phyloP scores from a whole-genome alignment of 1,140 invertebrate genomes.

The Papilio dardanus region DNA sequence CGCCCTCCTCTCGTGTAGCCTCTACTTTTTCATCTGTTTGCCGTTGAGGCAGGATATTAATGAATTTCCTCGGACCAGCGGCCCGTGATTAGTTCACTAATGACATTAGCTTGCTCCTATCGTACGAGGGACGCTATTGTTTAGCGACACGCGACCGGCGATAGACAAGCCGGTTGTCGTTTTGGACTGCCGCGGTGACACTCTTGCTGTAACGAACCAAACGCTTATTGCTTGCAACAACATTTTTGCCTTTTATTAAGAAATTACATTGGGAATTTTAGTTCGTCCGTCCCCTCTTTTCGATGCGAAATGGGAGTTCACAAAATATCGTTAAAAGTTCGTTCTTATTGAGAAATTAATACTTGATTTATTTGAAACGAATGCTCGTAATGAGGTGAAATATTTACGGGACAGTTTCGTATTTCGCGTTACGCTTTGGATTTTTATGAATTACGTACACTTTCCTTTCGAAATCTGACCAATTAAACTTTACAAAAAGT shows the following conservation, averaged over 20 bases:
- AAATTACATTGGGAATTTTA: not conserved
- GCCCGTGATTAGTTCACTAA: conserved; percentile 73
- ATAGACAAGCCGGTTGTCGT: conserved; percentile 29
- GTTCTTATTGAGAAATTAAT: not conserved
- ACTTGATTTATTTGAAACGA: conserved; percentile 24
- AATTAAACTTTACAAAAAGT: conserved; percentile 58
- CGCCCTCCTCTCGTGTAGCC: conserved; percentile 39
- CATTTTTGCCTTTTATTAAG: not conserved
- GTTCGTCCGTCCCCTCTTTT: not conserved
- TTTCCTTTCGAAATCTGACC: conserved; percentile 59
- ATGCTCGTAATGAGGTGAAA: conserved; percentile 11
- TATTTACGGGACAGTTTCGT: conserved; percentile 39
- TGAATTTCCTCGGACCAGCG: conserved; percentile 73
- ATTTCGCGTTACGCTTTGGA: conserved; percentile 56
- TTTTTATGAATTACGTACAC: conserved; percentile 57
- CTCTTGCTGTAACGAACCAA: not conserved
- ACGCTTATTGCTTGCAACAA: not conserved
- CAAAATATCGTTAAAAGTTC: not conserved
- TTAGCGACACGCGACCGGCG: conserved; percentile 46
- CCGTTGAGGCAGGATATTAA: conserved; percentile 74
- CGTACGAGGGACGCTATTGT: conserved; percentile 56
- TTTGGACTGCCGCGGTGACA: not conserved
- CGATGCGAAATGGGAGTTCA: too few species aligned
- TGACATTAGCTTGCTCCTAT: conserved; percentile 68
- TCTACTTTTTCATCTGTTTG: conserved; percentile 65